These are phyloP conservation scores for Numenius phaeopus DNA, from an alignment of 2,797 vertebrate genomes.

Conservation along the genomic window DNA sequence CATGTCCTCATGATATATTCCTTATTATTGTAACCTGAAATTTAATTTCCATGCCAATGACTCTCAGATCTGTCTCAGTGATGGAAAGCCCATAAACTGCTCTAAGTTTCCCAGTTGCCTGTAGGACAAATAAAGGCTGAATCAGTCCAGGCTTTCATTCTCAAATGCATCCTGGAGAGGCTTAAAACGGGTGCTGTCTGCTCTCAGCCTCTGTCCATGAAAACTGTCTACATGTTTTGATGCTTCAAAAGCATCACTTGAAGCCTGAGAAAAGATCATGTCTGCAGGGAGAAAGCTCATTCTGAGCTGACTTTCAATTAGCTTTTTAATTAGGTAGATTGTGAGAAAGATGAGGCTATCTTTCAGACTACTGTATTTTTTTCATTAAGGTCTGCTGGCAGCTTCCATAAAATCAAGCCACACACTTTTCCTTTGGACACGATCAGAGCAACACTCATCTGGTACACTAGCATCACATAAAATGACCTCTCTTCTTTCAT, in stretches of 20 bases:
- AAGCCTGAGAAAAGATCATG: neutral
- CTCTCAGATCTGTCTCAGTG: neutral
- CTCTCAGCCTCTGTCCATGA: neutral
- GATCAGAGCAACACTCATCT: neutral
- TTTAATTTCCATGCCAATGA: conserved; percentile 17
- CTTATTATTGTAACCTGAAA: conserved; percentile 29
- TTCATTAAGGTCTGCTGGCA: neutral
- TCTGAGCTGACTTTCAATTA: conserved; percentile 10
- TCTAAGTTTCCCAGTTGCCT: neutral
- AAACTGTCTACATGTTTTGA: neutral
- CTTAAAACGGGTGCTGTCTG: neutral
- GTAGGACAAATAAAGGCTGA: neutral
- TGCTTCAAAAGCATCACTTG: neutral
- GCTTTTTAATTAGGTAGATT: conserved; percentile 3
- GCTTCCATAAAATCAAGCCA: conserved; percentile 11
- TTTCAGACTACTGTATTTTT: neutral
- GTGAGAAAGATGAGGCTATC: neutral
- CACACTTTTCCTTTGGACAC: neutral
- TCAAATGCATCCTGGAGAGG: neutral
- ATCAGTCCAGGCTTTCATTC: neutral
- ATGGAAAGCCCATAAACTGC: neutral
- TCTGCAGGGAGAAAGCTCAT: neutral
- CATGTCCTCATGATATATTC: neutral
- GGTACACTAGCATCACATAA: neutral
- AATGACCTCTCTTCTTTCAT: conserved; percentile 1